Conservation (phyloP, 2,797 vertebrate species). For the Propithecus perrieri region DNA sequence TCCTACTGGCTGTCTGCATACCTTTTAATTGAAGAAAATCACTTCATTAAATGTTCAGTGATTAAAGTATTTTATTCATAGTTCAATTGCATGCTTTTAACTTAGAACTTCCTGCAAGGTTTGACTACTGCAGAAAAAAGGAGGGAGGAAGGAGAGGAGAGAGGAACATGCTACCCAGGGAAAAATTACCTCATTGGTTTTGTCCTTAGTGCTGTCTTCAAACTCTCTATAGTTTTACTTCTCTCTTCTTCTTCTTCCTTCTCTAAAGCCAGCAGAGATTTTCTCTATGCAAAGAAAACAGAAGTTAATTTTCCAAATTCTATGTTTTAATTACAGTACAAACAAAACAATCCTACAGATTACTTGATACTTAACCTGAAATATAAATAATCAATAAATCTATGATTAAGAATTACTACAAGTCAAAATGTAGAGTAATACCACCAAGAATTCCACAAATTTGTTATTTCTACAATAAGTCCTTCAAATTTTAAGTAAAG, state of each 20-base stretch:
- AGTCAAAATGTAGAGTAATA: not conserved
- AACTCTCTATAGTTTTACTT: conserved; percentile 98
- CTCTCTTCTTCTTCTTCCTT: conserved; percentile 98
- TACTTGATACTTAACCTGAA: not conserved
- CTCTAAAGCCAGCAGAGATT: conserved; percentile 95
- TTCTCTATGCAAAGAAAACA: conserved; percentile 89
- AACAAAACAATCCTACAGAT: not conserved
- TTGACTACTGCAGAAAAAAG: not conserved
- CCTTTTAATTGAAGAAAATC: conserved; percentile 12
- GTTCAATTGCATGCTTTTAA: conserved; percentile 1
- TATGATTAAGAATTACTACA: conserved; percentile 4
- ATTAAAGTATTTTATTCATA: not conserved
- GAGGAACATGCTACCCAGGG: not conserved
- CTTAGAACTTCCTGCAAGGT: not conserved
- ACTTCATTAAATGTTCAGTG: not conserved
- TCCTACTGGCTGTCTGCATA: not conserved
- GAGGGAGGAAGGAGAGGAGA: not conserved
- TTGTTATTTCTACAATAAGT: not conserved
- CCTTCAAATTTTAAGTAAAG: conserved; percentile 38
- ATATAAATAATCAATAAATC: not conserved
- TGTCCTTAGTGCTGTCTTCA: conserved; percentile 98
- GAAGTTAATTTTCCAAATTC: conserved; percentile 33
- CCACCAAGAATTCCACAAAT: not conserved
- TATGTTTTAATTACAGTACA: not conserved
- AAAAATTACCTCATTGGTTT: conserved; percentile 96